Conservation (phyloP, 2,888 invertebrate genomes). For the Mythimna ferrago region DNA sequence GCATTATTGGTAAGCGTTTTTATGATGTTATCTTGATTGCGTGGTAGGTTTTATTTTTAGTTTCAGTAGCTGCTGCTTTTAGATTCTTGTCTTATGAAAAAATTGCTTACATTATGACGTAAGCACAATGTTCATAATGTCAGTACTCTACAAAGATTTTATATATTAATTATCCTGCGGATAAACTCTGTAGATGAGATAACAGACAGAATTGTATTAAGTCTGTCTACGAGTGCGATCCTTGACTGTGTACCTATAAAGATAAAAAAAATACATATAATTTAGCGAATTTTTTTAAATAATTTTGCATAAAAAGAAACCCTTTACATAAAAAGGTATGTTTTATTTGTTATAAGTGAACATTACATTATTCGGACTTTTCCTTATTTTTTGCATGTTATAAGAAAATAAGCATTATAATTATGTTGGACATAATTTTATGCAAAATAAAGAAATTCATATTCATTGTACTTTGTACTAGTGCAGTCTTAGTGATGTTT, state of each 20-base stretch:
- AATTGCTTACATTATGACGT: not conserved
- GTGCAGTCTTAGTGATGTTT: not conserved
- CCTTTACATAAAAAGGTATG: not conserved
- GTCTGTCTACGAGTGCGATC: too few relatives aligned
- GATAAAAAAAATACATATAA: too few relatives aligned
- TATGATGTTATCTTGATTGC: conserved; percentile 25
- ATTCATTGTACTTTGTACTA: not conserved
- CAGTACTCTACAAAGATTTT: too few relatives aligned
- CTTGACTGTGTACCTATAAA: too few relatives aligned
- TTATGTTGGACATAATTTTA: not conserved
- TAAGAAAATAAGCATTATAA: not conserved
- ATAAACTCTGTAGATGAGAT: too few relatives aligned
- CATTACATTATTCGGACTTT: not conserved
- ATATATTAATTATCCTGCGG: too few relatives aligned
- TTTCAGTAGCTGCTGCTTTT: not conserved
- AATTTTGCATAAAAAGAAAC: too few relatives aligned
- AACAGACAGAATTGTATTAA: too few relatives aligned
- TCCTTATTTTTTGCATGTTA: not conserved
- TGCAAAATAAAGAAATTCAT: not conserved
- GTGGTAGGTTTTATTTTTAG: conserved; percentile 1
- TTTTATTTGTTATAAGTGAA: not conserved
- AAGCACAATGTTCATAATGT: too few relatives aligned
- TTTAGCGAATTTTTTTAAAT: too few relatives aligned
- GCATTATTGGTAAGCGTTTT: conserved; percentile 84
- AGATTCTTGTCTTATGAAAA: not conserved